These are phyloP conservation scores for Andrena fulva DNA, from an alignment of 2,888 invertebrate genomes.

Conservation along the genomic window DNA sequence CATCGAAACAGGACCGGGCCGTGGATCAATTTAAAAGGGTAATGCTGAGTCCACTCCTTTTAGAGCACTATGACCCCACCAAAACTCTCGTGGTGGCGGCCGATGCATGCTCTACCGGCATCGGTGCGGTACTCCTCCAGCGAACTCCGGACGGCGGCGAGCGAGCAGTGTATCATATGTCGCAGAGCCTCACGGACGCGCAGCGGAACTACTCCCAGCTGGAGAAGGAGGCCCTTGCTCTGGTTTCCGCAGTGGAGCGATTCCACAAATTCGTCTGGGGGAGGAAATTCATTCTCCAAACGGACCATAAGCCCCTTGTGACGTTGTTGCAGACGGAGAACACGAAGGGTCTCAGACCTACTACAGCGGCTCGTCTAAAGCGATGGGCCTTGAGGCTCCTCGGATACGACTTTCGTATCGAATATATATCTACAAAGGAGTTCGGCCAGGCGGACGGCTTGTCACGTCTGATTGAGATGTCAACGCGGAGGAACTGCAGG, in stretches of 20 bases:
- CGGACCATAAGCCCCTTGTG: background rate
- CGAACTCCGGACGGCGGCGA: background rate
- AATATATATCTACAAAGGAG: background rate
- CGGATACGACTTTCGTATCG: background rate
- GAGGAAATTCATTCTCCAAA: background rate
- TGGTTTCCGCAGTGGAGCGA: background rate
- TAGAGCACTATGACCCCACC: background rate
- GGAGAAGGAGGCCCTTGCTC: background rate
- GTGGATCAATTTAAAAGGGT: background rate
- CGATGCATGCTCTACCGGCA: constrained; percentile 2
- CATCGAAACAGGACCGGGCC: background rate
- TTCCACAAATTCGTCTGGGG: background rate
- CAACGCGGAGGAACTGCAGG: background rate
- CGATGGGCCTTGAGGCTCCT: background rate
- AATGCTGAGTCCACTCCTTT: constrained; percentile 6
- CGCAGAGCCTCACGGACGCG: constrained; percentile 5
- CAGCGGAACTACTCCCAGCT: background rate
- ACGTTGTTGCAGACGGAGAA: background rate
- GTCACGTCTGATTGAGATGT: background rate
- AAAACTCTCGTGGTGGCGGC: constrained; percentile 3
- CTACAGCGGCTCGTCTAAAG: background rate
- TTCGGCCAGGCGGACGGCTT: background rate
- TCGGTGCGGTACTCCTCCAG: constrained; percentile 2
- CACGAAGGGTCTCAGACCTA: background rate
- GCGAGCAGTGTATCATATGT: background rate